These are phyloP conservation scores for Mobula birostris DNA, from an alignment of 2,113 vertebrate species.

Conservation along the genomic window DNA sequence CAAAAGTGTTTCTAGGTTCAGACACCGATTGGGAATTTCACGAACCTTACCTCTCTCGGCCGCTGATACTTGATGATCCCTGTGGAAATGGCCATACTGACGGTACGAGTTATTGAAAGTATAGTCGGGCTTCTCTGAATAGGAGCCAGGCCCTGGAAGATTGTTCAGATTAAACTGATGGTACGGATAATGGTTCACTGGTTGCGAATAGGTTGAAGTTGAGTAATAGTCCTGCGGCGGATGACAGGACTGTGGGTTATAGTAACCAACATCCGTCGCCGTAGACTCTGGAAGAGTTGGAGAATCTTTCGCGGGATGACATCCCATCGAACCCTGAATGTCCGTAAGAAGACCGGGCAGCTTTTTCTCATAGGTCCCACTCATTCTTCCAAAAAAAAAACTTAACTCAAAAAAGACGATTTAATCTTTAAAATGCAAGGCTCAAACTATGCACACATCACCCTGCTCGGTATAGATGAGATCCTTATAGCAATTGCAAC, in stretches of 20 bases:
- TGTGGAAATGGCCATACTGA: slow-evolving; percentile 80
- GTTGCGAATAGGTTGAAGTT: slow-evolving; percentile 70
- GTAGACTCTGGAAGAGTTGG: slow-evolving; percentile 91
- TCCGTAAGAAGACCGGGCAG: slow-evolving; percentile 86
- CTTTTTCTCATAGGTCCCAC: slow-evolving; percentile 90
- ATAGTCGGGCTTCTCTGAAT: slow-evolving; percentile 87
- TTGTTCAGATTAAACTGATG: slow-evolving; percentile 87
- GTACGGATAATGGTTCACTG: slow-evolving; percentile 73
- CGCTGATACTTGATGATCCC: slow-evolving; percentile 80
- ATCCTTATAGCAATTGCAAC: slow-evolving; percentile 1
- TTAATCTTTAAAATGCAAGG: background rate
- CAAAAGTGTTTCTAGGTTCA: background rate
- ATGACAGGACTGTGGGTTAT: slow-evolving; percentile 65
- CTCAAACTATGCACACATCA: slow-evolving; percentile 28
- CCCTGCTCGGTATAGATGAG: background rate
- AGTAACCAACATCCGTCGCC: slow-evolving; percentile 92
- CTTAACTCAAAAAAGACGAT: background rate
- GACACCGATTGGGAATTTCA: background rate
- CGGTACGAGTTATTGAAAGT: slow-evolving; percentile 81
- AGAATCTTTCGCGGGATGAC: slow-evolving; percentile 91
- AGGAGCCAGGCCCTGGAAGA: slow-evolving; percentile 70
- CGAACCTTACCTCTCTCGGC: slow-evolving; percentile 77
- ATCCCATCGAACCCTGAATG: slow-evolving; percentile 85
- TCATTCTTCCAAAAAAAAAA: slow-evolving; percentile 62
- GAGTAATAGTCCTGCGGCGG: slow-evolving; percentile 85